These are phyloP conservation scores for Danio jaintianensis DNA, from an alignment of 2,797 vertebrate species.

Conservation along the genomic window DNA sequence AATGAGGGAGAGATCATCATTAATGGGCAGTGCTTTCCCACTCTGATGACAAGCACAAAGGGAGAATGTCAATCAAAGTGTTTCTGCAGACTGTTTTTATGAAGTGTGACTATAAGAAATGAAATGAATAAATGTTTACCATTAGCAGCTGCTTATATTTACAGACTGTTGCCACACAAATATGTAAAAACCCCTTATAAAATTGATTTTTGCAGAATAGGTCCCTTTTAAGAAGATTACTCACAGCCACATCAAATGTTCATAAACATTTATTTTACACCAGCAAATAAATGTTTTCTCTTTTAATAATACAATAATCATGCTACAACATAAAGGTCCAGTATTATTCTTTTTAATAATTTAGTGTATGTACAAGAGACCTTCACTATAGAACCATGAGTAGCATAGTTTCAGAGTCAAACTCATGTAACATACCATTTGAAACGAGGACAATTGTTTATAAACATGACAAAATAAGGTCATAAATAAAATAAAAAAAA, in stretches of 20 bases:
- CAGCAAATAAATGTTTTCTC: constrained; percentile 90
- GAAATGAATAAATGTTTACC: no score
- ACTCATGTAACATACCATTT: constrained; percentile 85
- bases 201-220: no score
- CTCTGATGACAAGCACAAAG: no score
- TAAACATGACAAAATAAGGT: constrained; percentile 79
- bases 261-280: constrained; percentile 99
- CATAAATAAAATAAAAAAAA: constrained; percentile 75
- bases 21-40: no score
- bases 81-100: no score
- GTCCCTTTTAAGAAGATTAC: constrained; percentile 23
- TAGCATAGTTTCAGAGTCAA: constrained; percentile 83
- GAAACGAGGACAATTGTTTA: constrained; percentile 81
- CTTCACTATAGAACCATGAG: constrained; percentile 83
- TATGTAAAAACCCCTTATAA: no score
- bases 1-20: no score
- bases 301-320: constrained; percentile 89
- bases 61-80: no score
- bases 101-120: no score
- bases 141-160: no score
- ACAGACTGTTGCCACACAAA: no score
- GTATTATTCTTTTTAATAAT: constrained; percentile 77
- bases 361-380: constrained; percentile 84
- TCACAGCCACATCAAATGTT: constrained; percentile 77
- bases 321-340: constrained; percentile 87